Percentiles rank a stretch among this genome's conserved stretches.
Conservation (phyloP, 2,797 vertebrate genomes). For the Synanceia verrucosa region DNA sequence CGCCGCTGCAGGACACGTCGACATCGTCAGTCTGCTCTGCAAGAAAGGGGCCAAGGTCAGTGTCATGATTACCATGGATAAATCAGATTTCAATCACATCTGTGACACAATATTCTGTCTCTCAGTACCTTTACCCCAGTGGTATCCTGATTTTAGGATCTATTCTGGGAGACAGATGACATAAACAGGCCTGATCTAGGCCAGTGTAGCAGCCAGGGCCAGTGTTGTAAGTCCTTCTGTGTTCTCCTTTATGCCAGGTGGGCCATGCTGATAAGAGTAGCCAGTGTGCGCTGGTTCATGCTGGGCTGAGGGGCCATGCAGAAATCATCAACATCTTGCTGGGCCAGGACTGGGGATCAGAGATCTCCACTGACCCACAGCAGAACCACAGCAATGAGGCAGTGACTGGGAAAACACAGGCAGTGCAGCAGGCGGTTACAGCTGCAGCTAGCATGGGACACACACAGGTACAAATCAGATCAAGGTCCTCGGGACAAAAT, state of each 20-base stretch:
- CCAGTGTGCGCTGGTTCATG: constrained; percentile 94
- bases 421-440: constrained; percentile 88
- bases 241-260: constrained; percentile 81
- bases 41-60: constrained; percentile 93
- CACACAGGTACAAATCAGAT: constrained; percentile 79
- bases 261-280: constrained; percentile 93
- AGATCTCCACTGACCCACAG: constrained; percentile 70
- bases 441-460: constrained; percentile 95
- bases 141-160: constrained; percentile 50
- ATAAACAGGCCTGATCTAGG: constrained; percentile 62
- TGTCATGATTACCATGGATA: background rate
- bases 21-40: constrained; percentile 89
- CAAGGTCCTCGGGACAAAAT: constrained; percentile 17
- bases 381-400: constrained; percentile 67
- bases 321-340: constrained; percentile 89
- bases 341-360: constrained; percentile 82
- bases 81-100: constrained; percentile 29
- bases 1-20: constrained; percentile 88
- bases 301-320: constrained; percentile 89
- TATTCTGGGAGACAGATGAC: constrained; percentile 65
- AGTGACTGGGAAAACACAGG: constrained; percentile 78
- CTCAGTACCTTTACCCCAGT: constrained; percentile 17
- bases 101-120: constrained; percentile 19
- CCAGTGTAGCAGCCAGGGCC: constrained; percentile 32
- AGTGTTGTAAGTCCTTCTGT: constrained; percentile 56